Evolutionary conservation across 2,113 vertebrate genomes (phyloP).

Genomic region (Phylloscopus whistleri): DNA sequence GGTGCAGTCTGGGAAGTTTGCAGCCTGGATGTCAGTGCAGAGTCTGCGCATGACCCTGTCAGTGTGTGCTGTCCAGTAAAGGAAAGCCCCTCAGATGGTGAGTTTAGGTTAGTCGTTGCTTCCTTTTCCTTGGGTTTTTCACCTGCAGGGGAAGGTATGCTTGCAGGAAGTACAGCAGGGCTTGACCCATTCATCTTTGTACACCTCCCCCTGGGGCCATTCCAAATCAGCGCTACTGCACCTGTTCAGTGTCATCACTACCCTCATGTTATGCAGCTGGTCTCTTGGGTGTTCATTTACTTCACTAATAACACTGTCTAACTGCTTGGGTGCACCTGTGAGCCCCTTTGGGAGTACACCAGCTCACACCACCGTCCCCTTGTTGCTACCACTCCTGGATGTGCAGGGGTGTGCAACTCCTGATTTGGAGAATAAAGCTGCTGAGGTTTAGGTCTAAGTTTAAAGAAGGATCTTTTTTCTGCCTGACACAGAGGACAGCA

Average conservation of each 20-base stretch:
- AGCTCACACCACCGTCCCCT: background rate
- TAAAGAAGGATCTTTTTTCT: background rate
- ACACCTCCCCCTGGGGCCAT: rapidly evolving
- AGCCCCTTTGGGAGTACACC: background rate
- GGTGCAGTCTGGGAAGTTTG: background rate
- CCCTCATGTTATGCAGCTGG: background rate
- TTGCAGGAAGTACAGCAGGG: background rate
- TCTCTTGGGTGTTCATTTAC: background rate
- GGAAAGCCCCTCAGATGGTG: rapidly evolving
- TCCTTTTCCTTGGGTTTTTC: background rate
- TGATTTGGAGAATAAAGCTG: background rate
- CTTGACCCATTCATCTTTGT: background rate
- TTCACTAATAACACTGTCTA: background rate
- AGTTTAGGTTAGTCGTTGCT: background rate
- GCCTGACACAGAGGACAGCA: rapidly evolving
- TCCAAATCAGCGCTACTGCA: background rate
- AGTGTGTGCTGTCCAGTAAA: too few relatives aligned
- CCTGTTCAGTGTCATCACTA: too few relatives aligned
- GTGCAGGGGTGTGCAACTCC: background rate
- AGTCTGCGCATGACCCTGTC: background rate
- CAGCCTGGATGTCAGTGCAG: background rate
- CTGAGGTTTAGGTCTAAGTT: background rate
- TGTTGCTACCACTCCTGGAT: background rate
- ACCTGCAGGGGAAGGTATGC: background rate
- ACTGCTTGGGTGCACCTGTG: background rate